These are phyloP conservation scores for Omphaloscelis lunosa DNA, from an alignment of 2,888 invertebrate species.

Conservation along the genomic window DNA sequence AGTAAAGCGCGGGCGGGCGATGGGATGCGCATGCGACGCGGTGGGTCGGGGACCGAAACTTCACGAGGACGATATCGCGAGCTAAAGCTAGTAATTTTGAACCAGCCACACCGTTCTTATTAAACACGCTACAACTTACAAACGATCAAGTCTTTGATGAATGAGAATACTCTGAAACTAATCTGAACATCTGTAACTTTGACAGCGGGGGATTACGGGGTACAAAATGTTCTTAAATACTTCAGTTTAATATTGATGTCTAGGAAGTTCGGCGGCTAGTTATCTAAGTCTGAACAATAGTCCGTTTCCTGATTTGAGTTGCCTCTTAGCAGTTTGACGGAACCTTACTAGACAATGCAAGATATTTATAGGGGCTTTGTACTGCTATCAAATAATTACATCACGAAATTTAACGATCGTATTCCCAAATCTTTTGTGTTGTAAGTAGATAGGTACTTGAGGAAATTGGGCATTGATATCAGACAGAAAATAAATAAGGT, in stretches of 20 bases:
- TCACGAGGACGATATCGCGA: too few relatives aligned
- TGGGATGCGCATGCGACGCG: too few relatives aligned
- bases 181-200: slow-evolving; percentile 78
- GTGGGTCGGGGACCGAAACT: too few relatives aligned
- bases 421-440: slow-evolving; percentile 50
- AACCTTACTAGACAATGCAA: slow-evolving; percentile 51
- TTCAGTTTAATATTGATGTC: slow-evolving; percentile 71
- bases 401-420: slow-evolving; percentile 41
- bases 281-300: slow-evolving; percentile 67
- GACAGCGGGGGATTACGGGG: slow-evolving; percentile 74
- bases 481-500: slow-evolving; percentile 46
- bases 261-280: slow-evolving; percentile 71
- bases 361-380: slow-evolving; percentile 40
- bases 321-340: slow-evolving; percentile 42
- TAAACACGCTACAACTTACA: slow-evolving; percentile 65
- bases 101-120: slow-evolving; percentile 32
- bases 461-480: slow-evolving; percentile 49
- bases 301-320: slow-evolving; percentile 63
- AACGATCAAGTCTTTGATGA: slow-evolving; percentile 76
- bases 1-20: too few relatives aligned
- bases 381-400: slow-evolving; percentile 62
- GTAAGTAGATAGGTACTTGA: slow-evolving; percentile 33
- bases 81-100: slow-evolving; percentile 7
- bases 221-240: slow-evolving; percentile 74
- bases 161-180: slow-evolving; percentile 78